phyloP scores from a whole-genome alignment of 2,888 invertebrate genomes.

The Thymelicus sylvestris region DNA sequence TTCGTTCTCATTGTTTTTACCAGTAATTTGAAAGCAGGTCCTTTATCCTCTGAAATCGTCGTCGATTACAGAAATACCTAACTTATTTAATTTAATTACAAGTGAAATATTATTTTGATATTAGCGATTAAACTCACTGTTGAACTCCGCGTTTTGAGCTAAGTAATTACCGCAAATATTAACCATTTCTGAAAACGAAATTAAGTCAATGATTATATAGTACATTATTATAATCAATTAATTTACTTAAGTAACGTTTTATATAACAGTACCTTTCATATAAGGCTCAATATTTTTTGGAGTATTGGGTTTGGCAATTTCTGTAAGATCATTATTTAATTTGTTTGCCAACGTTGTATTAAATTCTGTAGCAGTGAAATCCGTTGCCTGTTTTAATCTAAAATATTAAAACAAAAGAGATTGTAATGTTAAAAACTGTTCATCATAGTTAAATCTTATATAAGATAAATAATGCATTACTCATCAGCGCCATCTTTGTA shows the following conservation, averaged over 20 bases:
- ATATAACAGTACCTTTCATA: slow-evolving; percentile 59
- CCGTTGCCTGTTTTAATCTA: slow-evolving; percentile 60
- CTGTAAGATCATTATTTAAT: slow-evolving; percentile 54
- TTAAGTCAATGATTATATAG: not conserved
- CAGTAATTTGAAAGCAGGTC: slow-evolving; percentile 63
- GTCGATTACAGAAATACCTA: not conserved
- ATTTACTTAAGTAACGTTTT: too few species aligned
- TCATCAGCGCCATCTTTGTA: slow-evolving; percentile 62
- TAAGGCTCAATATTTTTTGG: slow-evolving; percentile 51
- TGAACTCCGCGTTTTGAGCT: slow-evolving; percentile 67
- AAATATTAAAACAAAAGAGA: not conserved
- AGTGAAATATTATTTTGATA: not conserved
- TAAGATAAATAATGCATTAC: slow-evolving; percentile 51
- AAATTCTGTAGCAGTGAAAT: slow-evolving; percentile 59
- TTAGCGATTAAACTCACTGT: slow-evolving; percentile 58
- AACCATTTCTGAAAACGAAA: slow-evolving; percentile 63
- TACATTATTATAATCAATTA: too few species aligned
- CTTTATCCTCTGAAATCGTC: slow-evolving; percentile 63
- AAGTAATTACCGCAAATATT: slow-evolving; percentile 66
- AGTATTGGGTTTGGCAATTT: slow-evolving; percentile 53
- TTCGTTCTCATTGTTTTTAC: slow-evolving; percentile 57
- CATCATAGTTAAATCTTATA: not conserved
- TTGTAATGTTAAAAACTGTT: not conserved
- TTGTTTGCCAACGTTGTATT: slow-evolving; percentile 52
- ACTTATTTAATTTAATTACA: not conserved